Evolutionary conservation across 2,113 vertebrate species (phyloP), one percentile per base, ranked within the genome.

Genomic region (Numida meleagris): DNA sequence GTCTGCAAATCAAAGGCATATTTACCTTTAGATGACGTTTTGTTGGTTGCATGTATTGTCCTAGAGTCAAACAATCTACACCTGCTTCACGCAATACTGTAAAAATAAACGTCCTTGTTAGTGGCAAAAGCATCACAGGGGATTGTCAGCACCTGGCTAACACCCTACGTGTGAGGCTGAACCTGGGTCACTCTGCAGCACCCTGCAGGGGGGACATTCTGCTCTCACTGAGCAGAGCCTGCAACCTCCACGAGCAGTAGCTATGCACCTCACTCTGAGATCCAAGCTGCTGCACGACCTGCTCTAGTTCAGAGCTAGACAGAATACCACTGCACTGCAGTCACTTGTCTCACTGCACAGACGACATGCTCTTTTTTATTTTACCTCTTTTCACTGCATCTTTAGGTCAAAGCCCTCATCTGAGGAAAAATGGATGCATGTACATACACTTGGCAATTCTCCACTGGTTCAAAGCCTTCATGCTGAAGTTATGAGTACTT

Each of bases 21-120:
- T 78, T 36, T 98, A 98, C 99, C 98, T 99, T 99, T 3, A 99
- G 98, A 92, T 99, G 98, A 42, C 99, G 99, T 90, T 99, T 99
- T 38, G 99, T 99, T 71, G 99, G 99, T 84, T 99, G 99, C 99
- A 99, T 99, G 89, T 99, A 99, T 94, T 99, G 99, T 59, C 99
- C 99, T 38, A 99, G 94, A 4, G 99, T 99, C 85, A 99, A 94
- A 97, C 99, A 99, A 96, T 99, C 99, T 58, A 99, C 99, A 14
- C 93, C 97, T 14, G 98, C 98, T 81, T 98, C 98, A 74, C 98
- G 98, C 90, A 99, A 94, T 61, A 98, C 99, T 99, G 95, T 9
- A 75, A 96, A 62, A 89, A 34, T 40, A 92, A 78, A 71, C 82
- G 14, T 27, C 65, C 79, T 34, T 5, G 14, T 96, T 73, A 96